Evolutionary conservation across 2,888 invertebrate species (phyloP), one percentile per base, ranked within the genome.

Genomic region (Aspidiotus rigidus): DNA sequence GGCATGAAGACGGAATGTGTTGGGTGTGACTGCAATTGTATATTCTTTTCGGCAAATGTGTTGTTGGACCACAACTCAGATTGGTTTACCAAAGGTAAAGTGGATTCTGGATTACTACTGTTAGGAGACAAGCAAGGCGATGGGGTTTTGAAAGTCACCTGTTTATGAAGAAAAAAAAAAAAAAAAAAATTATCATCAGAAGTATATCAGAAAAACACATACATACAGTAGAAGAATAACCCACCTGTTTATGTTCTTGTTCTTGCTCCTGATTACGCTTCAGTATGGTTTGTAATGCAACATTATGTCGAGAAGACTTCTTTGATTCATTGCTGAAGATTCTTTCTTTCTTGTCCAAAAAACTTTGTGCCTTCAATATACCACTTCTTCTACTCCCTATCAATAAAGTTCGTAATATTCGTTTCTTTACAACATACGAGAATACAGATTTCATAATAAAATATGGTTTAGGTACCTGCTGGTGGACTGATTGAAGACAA

Each of bases 251-350:
- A 11, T 71, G 69, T 67, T 77, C 75, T 49, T 69, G 69, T 10
- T 87, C 86, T 49, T 69, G 69, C 13, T 87, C 86, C 75, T 84
- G 86, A 60, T 81, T 82, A 72, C 86, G 86, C 72, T 86, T 81
- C 81, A 86, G 84, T 75, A 88, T 86, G 72, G 87, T 86, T 70
- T 87, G 87, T 81, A 91, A 85, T 0, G 90, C 90, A 60, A 90
- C 87, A 77, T 90, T 91, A 75, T 89, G 88, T 71, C 89, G 81
- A 2, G 82, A 80, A 72, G 83, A 81, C 72, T 71, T 71, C 10
- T 64, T 62, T 8, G 41, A 41, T 42, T 71, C 70, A 28, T 70
- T 71, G 54, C 55, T 71, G 44, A 63, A 60, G 11, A 56, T 70
- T 63, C 71, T 72, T 17, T 62, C 61, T 55, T 69, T 69, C 8